Percentiles rank a stretch among this genome's conserved stretches.
These are phyloP conservation scores for Meleagris gallopavo DNA, from an alignment of 2,113 vertebrate species.

Conservation along the genomic window DNA sequence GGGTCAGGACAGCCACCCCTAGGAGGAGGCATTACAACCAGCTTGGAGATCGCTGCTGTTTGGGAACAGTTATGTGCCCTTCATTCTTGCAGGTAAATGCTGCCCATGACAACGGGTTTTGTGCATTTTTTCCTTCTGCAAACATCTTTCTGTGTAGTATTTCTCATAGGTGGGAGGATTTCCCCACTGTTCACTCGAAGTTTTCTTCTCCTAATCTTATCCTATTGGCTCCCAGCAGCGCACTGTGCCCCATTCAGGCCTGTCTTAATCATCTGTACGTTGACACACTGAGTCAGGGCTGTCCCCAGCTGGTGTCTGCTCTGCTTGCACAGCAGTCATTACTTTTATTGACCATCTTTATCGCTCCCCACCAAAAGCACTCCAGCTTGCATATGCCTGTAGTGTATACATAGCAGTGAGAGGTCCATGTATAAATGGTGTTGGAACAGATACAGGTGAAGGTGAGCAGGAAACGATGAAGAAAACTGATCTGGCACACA, in stretches of 20 bases:
- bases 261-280: neutral
- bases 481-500: neutral
- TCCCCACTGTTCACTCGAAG: neutral
- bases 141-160: neutral
- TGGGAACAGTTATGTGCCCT: neutral
- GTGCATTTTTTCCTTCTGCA: neutral
- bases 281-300: neutral
- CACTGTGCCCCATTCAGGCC: neutral
- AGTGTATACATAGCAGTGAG: neutral
- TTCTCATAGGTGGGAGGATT: neutral
- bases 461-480: neutral
- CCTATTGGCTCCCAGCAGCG: neutral
- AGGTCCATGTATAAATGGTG: neutral
- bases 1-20: neutral
- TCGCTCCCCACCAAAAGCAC: neutral
- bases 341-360: conserved; percentile 1
- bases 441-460: neutral
- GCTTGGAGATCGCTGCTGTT: neutral
- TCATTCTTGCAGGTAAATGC: neutral
- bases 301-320: neutral
- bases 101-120: neutral
- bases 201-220: neutral
- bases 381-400: neutral
- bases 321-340: neutral
- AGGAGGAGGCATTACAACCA: neutral